Evolutionary conservation across 2,888 invertebrate species (phyloP).

Genomic region (Boloria selene): DNA sequence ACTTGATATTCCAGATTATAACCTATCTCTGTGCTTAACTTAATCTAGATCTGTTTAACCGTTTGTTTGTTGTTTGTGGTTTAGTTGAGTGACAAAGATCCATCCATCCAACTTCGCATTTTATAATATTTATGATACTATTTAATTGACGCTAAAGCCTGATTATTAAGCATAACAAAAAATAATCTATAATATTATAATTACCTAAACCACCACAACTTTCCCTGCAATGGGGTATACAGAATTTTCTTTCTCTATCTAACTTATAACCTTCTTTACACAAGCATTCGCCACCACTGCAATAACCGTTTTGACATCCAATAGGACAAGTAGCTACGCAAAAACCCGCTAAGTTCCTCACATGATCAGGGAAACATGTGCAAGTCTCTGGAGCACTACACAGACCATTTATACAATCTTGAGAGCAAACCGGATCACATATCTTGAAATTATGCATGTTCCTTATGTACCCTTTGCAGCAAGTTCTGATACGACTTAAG

Average conservation of each 20-base stretch:
- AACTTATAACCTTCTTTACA: constrained; percentile 84
- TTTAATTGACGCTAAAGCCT: too few relatives aligned
- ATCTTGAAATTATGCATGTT: constrained; percentile 80
- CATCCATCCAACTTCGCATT: too few relatives aligned
- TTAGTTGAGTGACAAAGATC: too few relatives aligned
- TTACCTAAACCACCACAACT: constrained; percentile 77
- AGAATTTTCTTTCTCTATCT: constrained; percentile 82
- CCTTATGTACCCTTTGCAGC: constrained; percentile 87
- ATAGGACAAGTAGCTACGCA: constrained; percentile 87
- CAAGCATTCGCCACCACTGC: constrained; percentile 83
- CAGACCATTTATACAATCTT: constrained; percentile 84
- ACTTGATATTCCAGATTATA: too few relatives aligned
- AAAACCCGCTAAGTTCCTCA: constrained; percentile 74
- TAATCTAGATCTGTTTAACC: too few relatives aligned
- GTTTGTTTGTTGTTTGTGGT: too few relatives aligned
- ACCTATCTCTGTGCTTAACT: too few relatives aligned
- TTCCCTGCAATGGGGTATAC: constrained; percentile 81
- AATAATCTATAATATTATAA: too few relatives aligned
- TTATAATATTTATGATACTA: too few relatives aligned
- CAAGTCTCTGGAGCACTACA: constrained; percentile 86
- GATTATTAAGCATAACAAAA: too few relatives aligned
- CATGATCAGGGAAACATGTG: constrained; percentile 83
- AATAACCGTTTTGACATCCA: constrained; percentile 86
- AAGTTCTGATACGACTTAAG: constrained; percentile 85
- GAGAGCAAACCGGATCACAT: constrained; percentile 84